A percentile compares a stretch with the other conserved stretches of the same genome.
These are phyloP conservation scores for Pantala flavescens DNA, from an alignment of 1,140 invertebrate genomes.

Conservation along the genomic window DNA sequence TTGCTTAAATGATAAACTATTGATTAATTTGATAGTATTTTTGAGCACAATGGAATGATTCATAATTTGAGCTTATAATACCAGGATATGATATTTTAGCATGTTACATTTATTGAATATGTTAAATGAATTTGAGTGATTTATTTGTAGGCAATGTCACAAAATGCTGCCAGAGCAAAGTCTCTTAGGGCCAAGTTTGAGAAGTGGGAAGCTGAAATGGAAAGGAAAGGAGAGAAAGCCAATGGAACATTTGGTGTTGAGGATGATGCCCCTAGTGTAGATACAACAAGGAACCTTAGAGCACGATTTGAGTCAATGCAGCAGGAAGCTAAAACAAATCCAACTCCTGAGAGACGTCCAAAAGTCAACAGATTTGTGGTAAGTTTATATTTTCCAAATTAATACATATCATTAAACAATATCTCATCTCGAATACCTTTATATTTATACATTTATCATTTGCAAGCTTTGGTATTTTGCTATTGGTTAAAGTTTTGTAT, in stretches of 20 bases:
- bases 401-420: too few relatives aligned
- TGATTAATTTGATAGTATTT: too few relatives aligned
- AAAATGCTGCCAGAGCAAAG: slow-evolving; percentile 70
- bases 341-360: slow-evolving; percentile 42
- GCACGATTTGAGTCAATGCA: slow-evolving; percentile 75
- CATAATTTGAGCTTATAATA: too few relatives aligned
- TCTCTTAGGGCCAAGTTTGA: slow-evolving; percentile 84
- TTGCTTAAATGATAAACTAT: too few relatives aligned
- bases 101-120: too few relatives aligned
- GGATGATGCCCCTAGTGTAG: slow-evolving; percentile 49
- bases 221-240: slow-evolving; percentile 43
- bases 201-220: slow-evolving; percentile 64
- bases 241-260: not conserved
- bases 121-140: too few relatives aligned
- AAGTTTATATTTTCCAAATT: slow-evolving; percentile 34
- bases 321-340: slow-evolving; percentile 36
- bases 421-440: too few relatives aligned
- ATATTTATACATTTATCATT: too few relatives aligned
- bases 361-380: slow-evolving; percentile 82
- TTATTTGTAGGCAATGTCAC: slow-evolving; percentile 41
- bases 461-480: too few relatives aligned
- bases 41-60: too few relatives aligned
- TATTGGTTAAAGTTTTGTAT: too few relatives aligned
- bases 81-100: too few relatives aligned
- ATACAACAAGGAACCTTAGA: slow-evolving; percentile 62